A percentile compares a stretch with the other conserved stretches of the same genome.
These are phyloP conservation scores for Sminthurinus signatus DNA, from an alignment of 1,140 invertebrate genomes.

Conservation along the genomic window DNA sequence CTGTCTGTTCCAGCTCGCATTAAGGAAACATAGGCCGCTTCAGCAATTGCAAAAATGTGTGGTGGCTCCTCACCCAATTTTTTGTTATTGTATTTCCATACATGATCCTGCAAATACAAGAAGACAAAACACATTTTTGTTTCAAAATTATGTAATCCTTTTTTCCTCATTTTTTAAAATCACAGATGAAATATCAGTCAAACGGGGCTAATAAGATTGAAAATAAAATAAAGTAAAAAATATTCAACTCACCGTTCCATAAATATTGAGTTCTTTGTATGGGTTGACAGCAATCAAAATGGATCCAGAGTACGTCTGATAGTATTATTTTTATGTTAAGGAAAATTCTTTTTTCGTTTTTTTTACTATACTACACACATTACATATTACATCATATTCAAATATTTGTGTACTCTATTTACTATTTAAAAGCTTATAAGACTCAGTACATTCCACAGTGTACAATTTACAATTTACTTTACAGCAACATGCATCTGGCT, in stretches of 20 bases:
- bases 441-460: no score
- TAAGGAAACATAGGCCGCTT: slow-evolving; percentile 71
- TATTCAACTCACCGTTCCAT: slow-evolving; percentile 69
- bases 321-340: no score
- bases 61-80: slow-evolving; percentile 75
- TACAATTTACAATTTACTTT: no score
- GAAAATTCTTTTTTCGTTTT: not conserved
- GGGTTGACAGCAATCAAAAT: slow-evolving; percentile 95
- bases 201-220: not conserved
- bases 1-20: slow-evolving; percentile 37
- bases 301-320: slow-evolving; percentile 85
- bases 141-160: no score
- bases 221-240: slow-evolving; percentile 13
- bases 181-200: no score
- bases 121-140: slow-evolving; percentile 13
- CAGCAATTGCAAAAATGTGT: slow-evolving; percentile 83
- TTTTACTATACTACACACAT: not conserved
- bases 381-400: no score
- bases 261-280: slow-evolving; percentile 86
- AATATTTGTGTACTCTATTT: no score
- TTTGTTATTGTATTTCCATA: slow-evolving; percentile 69
- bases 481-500: no score
- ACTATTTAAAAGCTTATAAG: no score
- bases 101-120: slow-evolving; percentile 58
- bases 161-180: no score